Evolutionary conservation across 2,888 invertebrate genomes (phyloP), one percentile per base, ranked within the genome.

Genomic region (Lumbricus terrestris): DNA sequence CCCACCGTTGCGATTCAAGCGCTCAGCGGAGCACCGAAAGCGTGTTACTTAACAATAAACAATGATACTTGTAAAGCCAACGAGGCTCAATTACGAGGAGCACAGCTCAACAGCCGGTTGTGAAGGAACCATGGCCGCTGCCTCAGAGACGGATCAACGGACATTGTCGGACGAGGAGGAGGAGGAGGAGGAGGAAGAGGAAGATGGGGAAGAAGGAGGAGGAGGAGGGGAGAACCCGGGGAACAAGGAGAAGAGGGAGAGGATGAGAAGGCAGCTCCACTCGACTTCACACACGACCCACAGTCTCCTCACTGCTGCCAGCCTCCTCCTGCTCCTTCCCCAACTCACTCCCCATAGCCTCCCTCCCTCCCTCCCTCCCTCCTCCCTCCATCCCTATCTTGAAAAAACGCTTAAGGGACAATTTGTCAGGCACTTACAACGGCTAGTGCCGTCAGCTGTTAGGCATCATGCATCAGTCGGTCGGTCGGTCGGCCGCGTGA

Each of bases 61-160:
- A 69, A 69, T 69, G 69, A 69, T 69, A n/a, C 69, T n/a, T n/a
- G 69, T 69, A 69, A n/a, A 69, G n/a, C 69, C 69, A n/a, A n/a
- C 69, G 8, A n/a, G 69, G 69, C 69, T 69, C 69, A 69, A 69
- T 69, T 69, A 69, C 69, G 8, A 69, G 69, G 8, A 69, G 69
- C 29, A n/a, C 69, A 69, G 69, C 69, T 47, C 47, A 47, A 47
- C 47, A 47, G 42, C 42, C 42, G 42, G n/a, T n/a, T n/a, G 2
- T 54, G 23, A 69, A 16, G 69, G 29, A 15, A 16, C 69, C 69
- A 69, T n/a, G n/a, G n/a, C n/a, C n/a, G 29, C 69, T n/a, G 11
- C 13, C 16, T 29, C 3, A n/a, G 69, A 29, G 11, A 11, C 29
- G n/a, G 69, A n/a, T 13, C 69, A 8, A n/a, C 69, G 69, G 29